Evolutionary conservation across 1,140 invertebrate species (phyloP).

Genomic region (Heterodera schachtii): DNA sequence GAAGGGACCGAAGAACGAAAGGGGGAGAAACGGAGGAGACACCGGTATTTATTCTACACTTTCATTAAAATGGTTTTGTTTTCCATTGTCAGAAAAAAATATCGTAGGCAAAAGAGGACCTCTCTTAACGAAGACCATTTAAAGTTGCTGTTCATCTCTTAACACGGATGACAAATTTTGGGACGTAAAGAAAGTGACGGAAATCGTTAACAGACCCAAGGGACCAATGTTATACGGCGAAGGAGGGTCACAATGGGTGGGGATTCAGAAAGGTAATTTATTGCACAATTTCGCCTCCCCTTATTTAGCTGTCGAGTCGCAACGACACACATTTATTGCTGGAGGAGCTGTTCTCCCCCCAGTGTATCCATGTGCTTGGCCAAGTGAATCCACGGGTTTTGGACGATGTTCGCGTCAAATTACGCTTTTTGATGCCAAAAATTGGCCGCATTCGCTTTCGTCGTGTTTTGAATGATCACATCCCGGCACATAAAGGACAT

Average conservation of each 20-base stretch:
- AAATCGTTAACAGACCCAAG: not conserved
- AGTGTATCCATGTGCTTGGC: constrained; percentile 5
- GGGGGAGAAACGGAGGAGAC: not conserved
- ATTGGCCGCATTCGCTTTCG: not conserved
- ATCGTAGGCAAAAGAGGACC: not conserved
- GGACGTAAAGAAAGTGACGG: not conserved
- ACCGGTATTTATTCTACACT: not conserved
- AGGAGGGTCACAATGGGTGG: not conserved
- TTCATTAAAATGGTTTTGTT: too few species aligned
- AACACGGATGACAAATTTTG: not conserved
- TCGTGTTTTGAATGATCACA: not conserved
- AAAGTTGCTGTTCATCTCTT: not conserved
- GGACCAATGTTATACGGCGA: not conserved
- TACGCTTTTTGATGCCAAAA: not conserved
- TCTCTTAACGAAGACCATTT: not conserved
- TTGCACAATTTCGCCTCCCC: not conserved
- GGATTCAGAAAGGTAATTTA: not conserved
- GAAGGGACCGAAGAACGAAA: not conserved
- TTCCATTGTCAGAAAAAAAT: not conserved
- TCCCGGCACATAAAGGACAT: not conserved
- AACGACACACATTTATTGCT: not conserved
- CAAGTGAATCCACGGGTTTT: not conserved
- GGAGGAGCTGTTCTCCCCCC: not conserved
- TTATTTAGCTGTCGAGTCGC: not conserved
- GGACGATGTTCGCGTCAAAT: not conserved